Conservation (phyloP, 2,113 vertebrate genomes). For the Pyrgilauda ruficollis region DNA sequence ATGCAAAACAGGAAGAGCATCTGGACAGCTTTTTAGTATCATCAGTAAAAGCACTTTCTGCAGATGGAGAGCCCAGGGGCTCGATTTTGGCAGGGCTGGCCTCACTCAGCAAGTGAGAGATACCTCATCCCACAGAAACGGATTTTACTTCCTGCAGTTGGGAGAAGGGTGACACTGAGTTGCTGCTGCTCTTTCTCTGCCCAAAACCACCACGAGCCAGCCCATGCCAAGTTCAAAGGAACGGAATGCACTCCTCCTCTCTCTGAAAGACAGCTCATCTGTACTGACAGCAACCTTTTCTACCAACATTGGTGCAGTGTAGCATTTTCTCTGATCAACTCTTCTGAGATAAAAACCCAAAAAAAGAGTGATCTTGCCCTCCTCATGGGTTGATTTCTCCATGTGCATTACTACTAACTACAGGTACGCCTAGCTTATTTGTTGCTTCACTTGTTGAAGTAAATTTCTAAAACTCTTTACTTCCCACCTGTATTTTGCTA, state of each 20-base stretch:
- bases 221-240: background rate
- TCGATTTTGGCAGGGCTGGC: background rate
- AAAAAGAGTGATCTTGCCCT: background rate
- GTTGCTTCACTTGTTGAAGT: background rate
- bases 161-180: background rate
- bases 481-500: background rate
- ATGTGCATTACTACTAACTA: rapidly evolving
- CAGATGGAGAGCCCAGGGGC: constrained; percentile 1
- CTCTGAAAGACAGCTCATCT: background rate
- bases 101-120: background rate
- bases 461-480: background rate
- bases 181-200: background rate
- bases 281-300: background rate
- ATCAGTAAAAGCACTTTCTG: constrained; percentile 1
- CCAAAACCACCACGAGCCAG: background rate
- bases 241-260: background rate
- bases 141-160: background rate
- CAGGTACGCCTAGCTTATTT: background rate
- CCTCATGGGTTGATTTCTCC: background rate
- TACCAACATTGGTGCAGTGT: background rate
- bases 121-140: background rate
- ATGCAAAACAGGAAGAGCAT: constrained; percentile 28
- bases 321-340: background rate
- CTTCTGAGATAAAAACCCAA: background rate
- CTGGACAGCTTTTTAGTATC: background rate